A percentile compares a stretch with the other conserved stretches of the same genome.
These are phyloP conservation scores for Otocyon megalotis DNA, from an alignment of 2,113 vertebrate genomes.

Conservation along the genomic window DNA sequence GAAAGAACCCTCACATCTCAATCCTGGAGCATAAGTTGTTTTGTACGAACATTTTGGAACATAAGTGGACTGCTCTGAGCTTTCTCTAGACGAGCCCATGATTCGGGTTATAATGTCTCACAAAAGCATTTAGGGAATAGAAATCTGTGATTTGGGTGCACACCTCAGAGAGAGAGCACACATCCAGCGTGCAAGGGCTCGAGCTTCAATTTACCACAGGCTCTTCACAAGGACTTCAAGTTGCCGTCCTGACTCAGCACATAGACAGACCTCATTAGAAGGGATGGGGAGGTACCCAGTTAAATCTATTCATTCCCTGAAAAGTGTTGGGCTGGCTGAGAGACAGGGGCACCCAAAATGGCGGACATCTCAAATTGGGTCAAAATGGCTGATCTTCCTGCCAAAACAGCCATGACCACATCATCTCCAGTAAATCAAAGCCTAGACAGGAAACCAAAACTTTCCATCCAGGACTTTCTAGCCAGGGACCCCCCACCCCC, in stretches of 20 bases:
- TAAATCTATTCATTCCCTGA: neutral
- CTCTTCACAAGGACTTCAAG: neutral
- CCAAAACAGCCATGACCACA: too few species aligned
- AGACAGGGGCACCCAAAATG: too few species aligned
- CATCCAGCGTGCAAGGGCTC: neutral
- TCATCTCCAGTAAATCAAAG: too few species aligned
- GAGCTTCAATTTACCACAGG: fast-evolving
- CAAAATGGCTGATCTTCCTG: too few species aligned
- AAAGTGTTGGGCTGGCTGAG: too few species aligned
- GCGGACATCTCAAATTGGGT: too few species aligned
- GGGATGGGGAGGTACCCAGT: neutral
- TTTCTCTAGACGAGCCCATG: fast-evolving
- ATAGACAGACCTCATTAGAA: neutral
- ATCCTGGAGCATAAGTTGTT: neutral
- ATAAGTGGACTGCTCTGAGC: neutral
- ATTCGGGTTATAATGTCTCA: neutral
- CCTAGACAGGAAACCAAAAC: too few species aligned
- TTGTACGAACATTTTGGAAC: neutral
- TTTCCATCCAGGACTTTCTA: too few species aligned
- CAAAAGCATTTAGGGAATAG: neutral
- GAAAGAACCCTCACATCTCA: too few species aligned
- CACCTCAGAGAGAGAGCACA: neutral
- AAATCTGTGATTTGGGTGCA: neutral
- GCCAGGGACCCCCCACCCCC: too few species aligned
- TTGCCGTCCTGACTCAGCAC: neutral